These are phyloP conservation scores for Erethizon dorsatum DNA, from an alignment of 2,797 vertebrate genomes.

Conservation along the genomic window DNA sequence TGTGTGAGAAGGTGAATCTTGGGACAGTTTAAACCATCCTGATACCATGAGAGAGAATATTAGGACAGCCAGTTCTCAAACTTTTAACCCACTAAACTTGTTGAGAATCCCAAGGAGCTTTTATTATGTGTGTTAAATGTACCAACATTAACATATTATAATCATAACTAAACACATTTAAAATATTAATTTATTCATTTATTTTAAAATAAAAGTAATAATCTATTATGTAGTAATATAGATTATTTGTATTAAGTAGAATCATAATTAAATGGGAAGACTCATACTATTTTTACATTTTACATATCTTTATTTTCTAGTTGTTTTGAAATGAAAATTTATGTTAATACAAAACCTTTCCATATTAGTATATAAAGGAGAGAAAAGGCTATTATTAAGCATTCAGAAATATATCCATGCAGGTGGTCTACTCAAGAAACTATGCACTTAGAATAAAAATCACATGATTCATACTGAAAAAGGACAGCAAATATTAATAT, in stretches of 20 bases:
- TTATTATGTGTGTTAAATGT: neutral
- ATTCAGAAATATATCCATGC: neutral
- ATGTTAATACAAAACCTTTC: neutral
- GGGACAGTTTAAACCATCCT: neutral
- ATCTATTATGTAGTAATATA: neutral
- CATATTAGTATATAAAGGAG: neutral
- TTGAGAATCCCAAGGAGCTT: neutral
- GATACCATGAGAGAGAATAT: neutral
- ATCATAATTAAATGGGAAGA: neutral
- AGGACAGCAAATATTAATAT: neutral
- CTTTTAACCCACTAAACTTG: neutral
- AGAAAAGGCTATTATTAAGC: neutral
- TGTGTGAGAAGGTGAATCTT: neutral
- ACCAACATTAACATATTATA: neutral
- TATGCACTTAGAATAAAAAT: neutral
- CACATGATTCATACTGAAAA: neutral
- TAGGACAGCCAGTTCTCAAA: neutral
- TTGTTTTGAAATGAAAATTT: neutral
- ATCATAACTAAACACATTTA: neutral
- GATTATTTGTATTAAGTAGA: neutral
- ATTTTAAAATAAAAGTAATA: neutral
- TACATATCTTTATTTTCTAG: neutral
- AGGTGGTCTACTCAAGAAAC: neutral
- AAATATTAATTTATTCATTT: neutral
- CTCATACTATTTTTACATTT: neutral